These are phyloP conservation scores for Microctonus hyperodae DNA, from an alignment of 2,888 invertebrate genomes.

Conservation along the genomic window DNA sequence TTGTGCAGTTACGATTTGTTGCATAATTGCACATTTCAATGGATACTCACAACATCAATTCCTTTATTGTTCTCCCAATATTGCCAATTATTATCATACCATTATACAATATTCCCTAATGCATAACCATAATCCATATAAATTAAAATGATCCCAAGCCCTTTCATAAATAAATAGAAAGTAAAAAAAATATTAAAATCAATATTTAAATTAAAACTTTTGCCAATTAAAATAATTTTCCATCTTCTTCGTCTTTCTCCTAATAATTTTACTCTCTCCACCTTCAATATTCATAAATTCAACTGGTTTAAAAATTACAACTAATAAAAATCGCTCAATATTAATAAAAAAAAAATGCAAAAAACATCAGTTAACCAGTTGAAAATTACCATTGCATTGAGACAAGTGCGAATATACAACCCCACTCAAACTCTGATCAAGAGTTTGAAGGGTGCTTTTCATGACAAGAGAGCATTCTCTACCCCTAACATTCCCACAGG, in stretches of 20 bases:
- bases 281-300: too few relatives aligned
- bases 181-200: too few relatives aligned
- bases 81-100: conserved; percentile 52
- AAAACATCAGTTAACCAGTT: not conserved
- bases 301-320: too few relatives aligned
- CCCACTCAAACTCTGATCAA: conserved; percentile 25
- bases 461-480: conserved; percentile 15
- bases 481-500: not conserved
- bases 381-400: not conserved
- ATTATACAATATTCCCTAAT: conserved; percentile 8
- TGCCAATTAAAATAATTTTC: too few relatives aligned
- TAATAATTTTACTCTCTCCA: too few relatives aligned
- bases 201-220: too few relatives aligned
- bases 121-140: not conserved
- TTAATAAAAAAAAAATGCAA: conserved; percentile 8
- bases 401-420: conserved; percentile 15
- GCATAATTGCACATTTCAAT: conserved; percentile 54
- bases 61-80: conserved; percentile 53
- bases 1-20: conserved; percentile 54
- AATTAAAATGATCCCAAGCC: too few relatives aligned
- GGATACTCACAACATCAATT: conserved; percentile 47
- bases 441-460: conserved; percentile 24
- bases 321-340: not conserved
- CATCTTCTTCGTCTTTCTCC: too few relatives aligned
- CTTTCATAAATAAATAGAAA: too few relatives aligned